These are phyloP conservation scores for Phenacoccus solenopsis DNA, from an alignment of 1,140 invertebrate species.

Conservation along the genomic window DNA sequence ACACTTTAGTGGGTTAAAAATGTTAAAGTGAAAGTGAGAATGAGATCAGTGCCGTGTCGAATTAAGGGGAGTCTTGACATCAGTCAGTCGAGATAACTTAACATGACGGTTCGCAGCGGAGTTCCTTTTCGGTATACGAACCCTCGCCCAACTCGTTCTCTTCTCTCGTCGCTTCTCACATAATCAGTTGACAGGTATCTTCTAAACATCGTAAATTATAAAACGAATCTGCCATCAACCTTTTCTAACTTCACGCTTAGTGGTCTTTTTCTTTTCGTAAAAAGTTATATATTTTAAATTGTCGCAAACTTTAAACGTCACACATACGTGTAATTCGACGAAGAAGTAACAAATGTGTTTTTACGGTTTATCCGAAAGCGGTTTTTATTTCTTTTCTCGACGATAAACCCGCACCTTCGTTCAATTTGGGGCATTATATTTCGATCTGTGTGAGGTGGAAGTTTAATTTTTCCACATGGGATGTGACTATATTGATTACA, in stretches of 20 bases:
- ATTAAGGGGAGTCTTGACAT: constrained; percentile 15
- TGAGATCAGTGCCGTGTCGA: constrained; percentile 13
- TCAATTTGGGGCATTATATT: too few relatives aligned
- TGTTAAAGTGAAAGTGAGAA: constrained; percentile 13
- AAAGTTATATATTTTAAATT: constrained; percentile 17
- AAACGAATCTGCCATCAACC: constrained; percentile 13
- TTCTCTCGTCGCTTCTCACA: constrained; percentile 7
- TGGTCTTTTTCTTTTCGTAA: constrained; percentile 12
- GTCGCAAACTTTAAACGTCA: constrained; percentile 12
- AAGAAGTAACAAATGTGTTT: constrained; percentile 3
- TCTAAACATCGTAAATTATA: constrained; percentile 17
- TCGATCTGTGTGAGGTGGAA: neutral
- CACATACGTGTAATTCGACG: neutral
- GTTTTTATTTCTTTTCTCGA: too few relatives aligned
- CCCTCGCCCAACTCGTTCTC: neutral
- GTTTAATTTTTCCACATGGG: neutral
- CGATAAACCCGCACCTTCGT: too few relatives aligned
- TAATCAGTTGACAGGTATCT: constrained; percentile 17
- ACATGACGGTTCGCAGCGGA: constrained; percentile 11
- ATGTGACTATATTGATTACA: too few relatives aligned
- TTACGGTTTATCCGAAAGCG: neutral
- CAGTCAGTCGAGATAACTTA: constrained; percentile 7
- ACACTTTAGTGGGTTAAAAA: constrained; percentile 10
- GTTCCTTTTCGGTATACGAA: neutral
- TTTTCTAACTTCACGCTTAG: constrained; percentile 12